phyloP scores from a whole-genome alignment of 2,113 vertebrate genomes.

The Sceloporus tristichus region DNA sequence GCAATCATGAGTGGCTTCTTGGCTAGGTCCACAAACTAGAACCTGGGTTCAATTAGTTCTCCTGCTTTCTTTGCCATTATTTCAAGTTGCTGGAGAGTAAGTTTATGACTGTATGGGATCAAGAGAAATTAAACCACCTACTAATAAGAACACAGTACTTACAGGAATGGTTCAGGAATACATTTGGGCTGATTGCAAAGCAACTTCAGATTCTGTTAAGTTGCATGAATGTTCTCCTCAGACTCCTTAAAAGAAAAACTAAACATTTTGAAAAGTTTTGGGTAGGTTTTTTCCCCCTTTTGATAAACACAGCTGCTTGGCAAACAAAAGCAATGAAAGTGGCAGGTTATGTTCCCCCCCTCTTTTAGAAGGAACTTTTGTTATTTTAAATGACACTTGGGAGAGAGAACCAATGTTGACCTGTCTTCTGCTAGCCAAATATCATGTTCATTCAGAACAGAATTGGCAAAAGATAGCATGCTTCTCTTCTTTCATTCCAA shows the following conservation, averaged over 20 bases:
- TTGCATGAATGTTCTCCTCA: slow-evolving; percentile 49
- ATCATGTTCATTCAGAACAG: background rate
- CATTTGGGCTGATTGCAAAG: background rate
- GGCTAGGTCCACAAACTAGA: background rate
- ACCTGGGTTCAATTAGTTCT: slow-evolving; percentile 61
- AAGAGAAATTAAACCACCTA: slow-evolving; percentile 41
- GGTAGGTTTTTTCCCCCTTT: background rate
- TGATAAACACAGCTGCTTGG: slow-evolving; percentile 70
- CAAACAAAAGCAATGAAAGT: slow-evolving; percentile 42
- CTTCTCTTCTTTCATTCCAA: slow-evolving; percentile 33
- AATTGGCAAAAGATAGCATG: slow-evolving; percentile 14
- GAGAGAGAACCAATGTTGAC: slow-evolving; percentile 26
- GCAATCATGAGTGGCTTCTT: slow-evolving; percentile 54
- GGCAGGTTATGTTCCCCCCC: slow-evolving; percentile 15
- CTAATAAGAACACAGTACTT: slow-evolving; percentile 56
- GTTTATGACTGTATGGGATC: slow-evolving; percentile 20
- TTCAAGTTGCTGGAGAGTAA: slow-evolving; percentile 30
- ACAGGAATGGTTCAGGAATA: slow-evolving; percentile 29
- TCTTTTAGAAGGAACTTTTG: slow-evolving; percentile 38
- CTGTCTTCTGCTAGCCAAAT: background rate
- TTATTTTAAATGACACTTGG: slow-evolving; percentile 48
- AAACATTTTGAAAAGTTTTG: background rate
- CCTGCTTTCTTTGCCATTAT: slow-evolving; percentile 34
- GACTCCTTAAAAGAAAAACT: slow-evolving; percentile 35
- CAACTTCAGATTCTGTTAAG: slow-evolving; percentile 37